These are phyloP conservation scores for Hemistola chrysoprasaria DNA, from an alignment of 2,888 invertebrate genomes.

Conservation along the genomic window DNA sequence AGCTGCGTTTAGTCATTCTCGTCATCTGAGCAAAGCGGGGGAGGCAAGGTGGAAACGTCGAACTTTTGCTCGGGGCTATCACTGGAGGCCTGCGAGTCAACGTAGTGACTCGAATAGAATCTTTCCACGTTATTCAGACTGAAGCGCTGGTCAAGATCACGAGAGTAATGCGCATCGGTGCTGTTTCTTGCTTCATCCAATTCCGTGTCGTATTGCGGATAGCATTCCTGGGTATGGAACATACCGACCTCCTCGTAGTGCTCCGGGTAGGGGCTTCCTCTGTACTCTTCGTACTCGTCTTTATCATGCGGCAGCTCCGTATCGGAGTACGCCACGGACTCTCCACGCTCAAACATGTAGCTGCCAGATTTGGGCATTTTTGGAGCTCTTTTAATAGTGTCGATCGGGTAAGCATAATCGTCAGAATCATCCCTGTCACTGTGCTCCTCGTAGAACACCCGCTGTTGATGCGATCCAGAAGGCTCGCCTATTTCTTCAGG, in stretches of 20 bases:
- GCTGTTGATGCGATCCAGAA: constrained; percentile 57
- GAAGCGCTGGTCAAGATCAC: constrained; percentile 74
- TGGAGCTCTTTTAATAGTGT: constrained; percentile 76
- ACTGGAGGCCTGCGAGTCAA: constrained; percentile 84
- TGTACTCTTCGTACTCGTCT: constrained; percentile 70
- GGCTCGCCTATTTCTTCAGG: constrained; percentile 64
- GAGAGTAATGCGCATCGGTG: constrained; percentile 53
- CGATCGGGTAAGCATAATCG: constrained; percentile 76
- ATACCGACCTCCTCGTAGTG: constrained; percentile 69
- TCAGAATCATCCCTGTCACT: constrained; percentile 76
- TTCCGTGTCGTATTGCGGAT: constrained; percentile 69
- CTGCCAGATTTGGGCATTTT: constrained; percentile 68
- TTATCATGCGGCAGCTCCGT: constrained; percentile 68
- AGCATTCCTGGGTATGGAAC: constrained; percentile 75
- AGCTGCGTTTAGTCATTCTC: constrained; percentile 80
- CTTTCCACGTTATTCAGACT: constrained; percentile 75
- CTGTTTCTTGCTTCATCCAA: constrained; percentile 44
- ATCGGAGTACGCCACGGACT: constrained; percentile 72
- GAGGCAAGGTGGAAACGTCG: constrained; percentile 89
- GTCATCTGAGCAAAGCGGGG: constrained; percentile 88
- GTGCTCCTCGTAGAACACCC: constrained; percentile 65
- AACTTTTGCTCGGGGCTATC: constrained; percentile 88
- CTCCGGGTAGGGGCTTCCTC: constrained; percentile 74
- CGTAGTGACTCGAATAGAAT: constrained; percentile 76
- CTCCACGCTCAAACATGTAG: constrained; percentile 68